Percentiles rank a stretch among this genome's conserved stretches.
Evolutionary conservation across 2,797 vertebrate genomes (phyloP).

Genomic region (Hyperoplus immaculatus): DNA sequence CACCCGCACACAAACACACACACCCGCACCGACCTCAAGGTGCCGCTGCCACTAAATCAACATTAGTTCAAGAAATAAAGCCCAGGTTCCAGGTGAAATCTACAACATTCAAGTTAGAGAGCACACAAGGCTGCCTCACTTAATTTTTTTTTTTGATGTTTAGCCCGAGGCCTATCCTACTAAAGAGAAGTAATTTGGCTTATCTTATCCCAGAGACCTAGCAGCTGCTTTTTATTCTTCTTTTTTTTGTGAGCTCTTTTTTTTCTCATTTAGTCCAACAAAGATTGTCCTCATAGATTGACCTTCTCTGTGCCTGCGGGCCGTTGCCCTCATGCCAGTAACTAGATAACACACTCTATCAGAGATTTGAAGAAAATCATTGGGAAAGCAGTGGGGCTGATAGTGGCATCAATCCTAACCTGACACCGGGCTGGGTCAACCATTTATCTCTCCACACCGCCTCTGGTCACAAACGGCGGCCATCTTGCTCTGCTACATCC

Average conservation of each 20-base stretch:
- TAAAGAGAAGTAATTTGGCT: conserved; percentile 89
- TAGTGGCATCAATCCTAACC: conserved; percentile 99
- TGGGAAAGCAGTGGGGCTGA: conserved; percentile 98
- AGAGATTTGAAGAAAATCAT: conserved; percentile 99
- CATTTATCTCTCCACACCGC: conserved; percentile 99
- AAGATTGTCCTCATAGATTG: conserved; percentile 97
- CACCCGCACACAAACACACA: conserved; percentile 31
- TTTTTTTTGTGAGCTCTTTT: conserved; percentile 88
- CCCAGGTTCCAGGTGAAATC: conserved; percentile 81
- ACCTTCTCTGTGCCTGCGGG: conserved; percentile 94
- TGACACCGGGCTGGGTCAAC: conserved; percentile 97
- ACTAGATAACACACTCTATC: conserved; percentile 99
- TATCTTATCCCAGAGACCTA: conserved; percentile 88
- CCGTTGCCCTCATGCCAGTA: conserved; percentile 99
- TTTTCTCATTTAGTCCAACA: conserved; percentile 96
- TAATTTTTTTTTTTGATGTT: conserved; percentile 77
- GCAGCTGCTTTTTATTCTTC: conserved; percentile 86
- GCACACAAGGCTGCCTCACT: conserved; percentile 69
- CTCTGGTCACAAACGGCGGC: conserved; percentile 93
- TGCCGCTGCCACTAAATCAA: conserved; percentile 64
- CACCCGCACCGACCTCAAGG: conserved; percentile 34
- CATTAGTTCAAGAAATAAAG: conserved; percentile 67
- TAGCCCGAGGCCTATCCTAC: conserved; percentile 83
- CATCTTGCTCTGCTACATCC: conserved; percentile 93
- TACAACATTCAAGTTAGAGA: conserved; percentile 79